Base-by-base conservation (phyloP, 2,797 vertebrate species). In the Anguilla obscura region DNA sequence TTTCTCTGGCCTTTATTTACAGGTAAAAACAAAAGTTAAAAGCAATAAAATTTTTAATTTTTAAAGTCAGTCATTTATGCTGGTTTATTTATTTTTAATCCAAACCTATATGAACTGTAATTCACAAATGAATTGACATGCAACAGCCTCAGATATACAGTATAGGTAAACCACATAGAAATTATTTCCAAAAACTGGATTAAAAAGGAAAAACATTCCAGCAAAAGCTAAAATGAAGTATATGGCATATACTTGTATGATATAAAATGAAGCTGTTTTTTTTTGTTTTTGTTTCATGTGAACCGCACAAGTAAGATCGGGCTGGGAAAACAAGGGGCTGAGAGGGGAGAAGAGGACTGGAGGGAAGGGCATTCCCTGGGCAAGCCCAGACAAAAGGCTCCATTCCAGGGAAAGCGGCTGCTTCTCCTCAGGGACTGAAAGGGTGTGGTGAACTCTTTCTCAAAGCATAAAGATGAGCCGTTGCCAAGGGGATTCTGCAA, bases 351-450 rank as follows among this genome's bases (percentile, higher is more conserved):
- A 48, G 21, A 50, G 79, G 21, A 10, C 40, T 82, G 79, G 71
- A 76, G 33, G 74, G 74, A 50, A 82, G 79, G 79, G 40, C 40
- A 48, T 82, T 82, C 79, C 79, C 45, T 50, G 21, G 79, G 79
- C 40, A 82, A 82, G 40, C 40, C 45, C 79, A 82, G 40, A 48
- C 79, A 82, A 33, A 50, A 24, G 74, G 33, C 33, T 79, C 74
- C 36, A 40, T 79, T 79, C 74, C 74, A 79, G 74, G 16, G 36
- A 8, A 79, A 18, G 14, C 3, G 33, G 74, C 33, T 45, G 74
- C 74, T 79, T 45, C 14, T 79, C 69, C 69, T 71, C 27, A 12
- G 74, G 74, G 74, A 45, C 74, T 21, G 74, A 79, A 45, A 45
- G 74, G 33, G 74, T 45, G 74, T 40, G 33, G 30, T 45, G 74